These are phyloP conservation scores for Euura saliciscinereae DNA, from an alignment of 1,140 invertebrate species.

Conservation along the genomic window DNA sequence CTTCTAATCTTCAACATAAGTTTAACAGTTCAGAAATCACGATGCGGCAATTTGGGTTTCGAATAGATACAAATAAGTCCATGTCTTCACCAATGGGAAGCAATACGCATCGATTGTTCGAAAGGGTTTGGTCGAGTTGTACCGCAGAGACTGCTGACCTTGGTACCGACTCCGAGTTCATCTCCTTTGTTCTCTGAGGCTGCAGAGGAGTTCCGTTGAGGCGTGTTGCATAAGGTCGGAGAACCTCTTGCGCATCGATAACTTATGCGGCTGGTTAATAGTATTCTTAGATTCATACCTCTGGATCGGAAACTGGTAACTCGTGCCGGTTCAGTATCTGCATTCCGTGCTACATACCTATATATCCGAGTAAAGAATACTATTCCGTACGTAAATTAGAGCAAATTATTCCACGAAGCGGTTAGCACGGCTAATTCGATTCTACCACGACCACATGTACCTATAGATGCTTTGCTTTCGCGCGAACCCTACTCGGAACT, in stretches of 20 bases:
- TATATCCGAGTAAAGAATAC: neutral
- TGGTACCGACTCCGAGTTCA: neutral
- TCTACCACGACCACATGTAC: neutral
- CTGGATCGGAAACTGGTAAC: neutral
- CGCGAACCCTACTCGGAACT: neutral
- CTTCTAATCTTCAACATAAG: too few species aligned
- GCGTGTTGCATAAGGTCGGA: neutral
- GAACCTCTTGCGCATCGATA: neutral
- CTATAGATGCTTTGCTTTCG: neutral
- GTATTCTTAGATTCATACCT: neutral
- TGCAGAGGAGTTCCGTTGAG: neutral
- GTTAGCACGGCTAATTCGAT: constrained; percentile 4
- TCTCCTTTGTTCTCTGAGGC: neutral
- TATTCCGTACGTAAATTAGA: constrained; percentile 7
- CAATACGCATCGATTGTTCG: neutral
- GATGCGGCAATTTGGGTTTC: too few species aligned
- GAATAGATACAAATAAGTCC: too few species aligned
- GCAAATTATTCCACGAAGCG: constrained; percentile 6
- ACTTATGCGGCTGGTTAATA: neutral
- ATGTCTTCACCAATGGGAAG: neutral
- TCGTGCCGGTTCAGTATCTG: neutral
- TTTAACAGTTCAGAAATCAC: too few species aligned
- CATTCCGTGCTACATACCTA: neutral
- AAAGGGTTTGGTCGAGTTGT: neutral
- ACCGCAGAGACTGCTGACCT: neutral